These are phyloP conservation scores for Apamea monoglypha DNA, from an alignment of 2,888 invertebrate genomes.

Conservation along the genomic window DNA sequence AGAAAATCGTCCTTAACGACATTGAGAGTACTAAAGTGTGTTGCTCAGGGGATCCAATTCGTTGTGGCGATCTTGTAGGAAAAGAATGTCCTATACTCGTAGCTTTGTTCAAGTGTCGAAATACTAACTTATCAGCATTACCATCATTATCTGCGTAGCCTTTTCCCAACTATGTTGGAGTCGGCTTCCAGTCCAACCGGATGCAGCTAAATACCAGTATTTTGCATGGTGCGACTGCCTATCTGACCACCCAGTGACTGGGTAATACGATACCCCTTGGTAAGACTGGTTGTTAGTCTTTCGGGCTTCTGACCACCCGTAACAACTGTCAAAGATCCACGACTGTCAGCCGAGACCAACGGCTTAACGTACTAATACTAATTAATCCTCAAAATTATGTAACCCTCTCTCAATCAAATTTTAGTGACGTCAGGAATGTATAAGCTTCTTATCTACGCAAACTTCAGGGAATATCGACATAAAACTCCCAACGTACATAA, in stretches of 20 bases:
- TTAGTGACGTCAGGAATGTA: neutral
- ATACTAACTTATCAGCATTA: neutral
- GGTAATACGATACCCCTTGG: no score
- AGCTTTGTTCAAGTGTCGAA: neutral
- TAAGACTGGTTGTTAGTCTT: neutral
- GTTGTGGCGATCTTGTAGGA: neutral
- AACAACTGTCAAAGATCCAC: neutral
- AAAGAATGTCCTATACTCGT: neutral
- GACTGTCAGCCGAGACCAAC: neutral
- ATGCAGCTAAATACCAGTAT: no score
- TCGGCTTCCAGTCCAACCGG: no score
- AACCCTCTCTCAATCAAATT: neutral
- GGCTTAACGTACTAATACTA: neutral
- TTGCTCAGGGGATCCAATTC: neutral
- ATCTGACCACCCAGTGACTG: no score
- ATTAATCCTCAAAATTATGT: neutral
- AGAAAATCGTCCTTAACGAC: no score
- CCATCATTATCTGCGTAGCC: neutral
- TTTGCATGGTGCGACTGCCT: no score
- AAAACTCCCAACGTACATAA: slow-evolving; percentile 25
- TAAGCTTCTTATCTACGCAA: slow-evolving; percentile 2
- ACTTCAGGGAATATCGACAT: slow-evolving; percentile 21
- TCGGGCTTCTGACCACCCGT: neutral
- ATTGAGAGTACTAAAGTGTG: neutral
- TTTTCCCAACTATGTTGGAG: no score